Evolutionary conservation across 2,888 invertebrate genomes (phyloP).

Genomic region (Caenorhabditis japonica): DNA sequence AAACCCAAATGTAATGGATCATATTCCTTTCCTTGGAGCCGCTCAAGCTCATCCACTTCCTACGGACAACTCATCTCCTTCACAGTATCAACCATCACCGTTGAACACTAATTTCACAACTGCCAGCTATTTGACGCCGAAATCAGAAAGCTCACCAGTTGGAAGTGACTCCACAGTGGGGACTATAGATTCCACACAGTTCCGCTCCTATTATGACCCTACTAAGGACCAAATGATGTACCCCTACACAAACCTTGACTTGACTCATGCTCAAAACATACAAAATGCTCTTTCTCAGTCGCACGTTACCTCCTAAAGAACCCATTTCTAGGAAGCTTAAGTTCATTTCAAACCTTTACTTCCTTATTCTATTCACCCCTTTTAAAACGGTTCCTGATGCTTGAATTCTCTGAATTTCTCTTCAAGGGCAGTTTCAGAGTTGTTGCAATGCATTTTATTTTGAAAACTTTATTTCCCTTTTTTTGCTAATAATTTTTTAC

Average conservation of each 20-base stretch:
- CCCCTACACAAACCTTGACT: slow-evolving; percentile 30
- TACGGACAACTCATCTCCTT: slow-evolving; percentile 45
- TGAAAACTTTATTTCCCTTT: too few relatives aligned
- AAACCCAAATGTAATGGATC: slow-evolving; percentile 46
- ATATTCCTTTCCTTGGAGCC: slow-evolving; percentile 45
- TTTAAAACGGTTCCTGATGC: too few relatives aligned
- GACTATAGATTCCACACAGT: slow-evolving; percentile 42
- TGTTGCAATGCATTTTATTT: slow-evolving; percentile 7
- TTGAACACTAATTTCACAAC: slow-evolving; percentile 49
- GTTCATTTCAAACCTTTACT: not conserved
- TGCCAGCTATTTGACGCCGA: slow-evolving; percentile 60
- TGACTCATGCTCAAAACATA: slow-evolving; percentile 53
- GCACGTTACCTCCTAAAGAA: slow-evolving; percentile 47
- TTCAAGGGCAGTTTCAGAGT: slow-evolving; percentile 26
- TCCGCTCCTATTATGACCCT: slow-evolving; percentile 50
- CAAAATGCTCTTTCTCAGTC: slow-evolving; percentile 50
- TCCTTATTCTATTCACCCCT: slow-evolving; percentile 6
- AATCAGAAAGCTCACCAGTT: slow-evolving; percentile 57
- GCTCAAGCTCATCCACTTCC: slow-evolving; percentile 21
- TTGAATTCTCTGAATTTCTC: slow-evolving; percentile 23
- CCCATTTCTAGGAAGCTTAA: not conserved
- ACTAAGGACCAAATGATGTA: slow-evolving; percentile 50
- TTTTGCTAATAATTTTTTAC: slow-evolving; percentile 18
- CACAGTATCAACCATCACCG: slow-evolving; percentile 60
- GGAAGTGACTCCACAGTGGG: slow-evolving; percentile 49